phyloP scores from a whole-genome alignment of 2,113 vertebrate species.

The Dipodomys ordii region DNA sequence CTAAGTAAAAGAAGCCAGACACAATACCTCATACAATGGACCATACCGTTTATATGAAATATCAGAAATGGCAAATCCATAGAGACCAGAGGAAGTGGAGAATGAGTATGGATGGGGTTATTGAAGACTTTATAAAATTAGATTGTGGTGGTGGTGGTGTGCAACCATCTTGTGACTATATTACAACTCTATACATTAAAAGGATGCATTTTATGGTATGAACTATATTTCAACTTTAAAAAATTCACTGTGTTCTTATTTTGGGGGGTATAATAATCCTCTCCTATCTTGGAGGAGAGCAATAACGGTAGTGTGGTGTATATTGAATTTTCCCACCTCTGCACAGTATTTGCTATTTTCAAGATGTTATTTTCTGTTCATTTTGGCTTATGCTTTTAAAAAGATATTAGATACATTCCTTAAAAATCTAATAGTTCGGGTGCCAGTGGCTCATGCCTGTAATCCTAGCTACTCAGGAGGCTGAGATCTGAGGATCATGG shows the following conservation, averaged over 20 bases:
- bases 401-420: neutral
- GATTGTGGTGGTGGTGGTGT: neutral
- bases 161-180: neutral
- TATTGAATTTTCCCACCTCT: neutral
- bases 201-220: neutral
- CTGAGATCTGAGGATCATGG: too few relatives aligned
- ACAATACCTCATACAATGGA: neutral
- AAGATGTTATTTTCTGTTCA: constrained; percentile 17
- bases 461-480: too few relatives aligned
- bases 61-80: neutral
- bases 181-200: neutral
- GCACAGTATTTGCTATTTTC: neutral
- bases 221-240: neutral
- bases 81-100: neutral
- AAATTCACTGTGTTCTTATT: neutral
- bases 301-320: neutral
- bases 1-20: neutral
- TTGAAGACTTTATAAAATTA: neutral
- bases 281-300: neutral
- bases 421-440: neutral
- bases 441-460: too few relatives aligned
- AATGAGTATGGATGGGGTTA: neutral
- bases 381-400: neutral
- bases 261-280: neutral
- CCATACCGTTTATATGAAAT: neutral